phyloP scores from a whole-genome alignment of 2,113 vertebrate species.

The Carettochelys insculpta region DNA sequence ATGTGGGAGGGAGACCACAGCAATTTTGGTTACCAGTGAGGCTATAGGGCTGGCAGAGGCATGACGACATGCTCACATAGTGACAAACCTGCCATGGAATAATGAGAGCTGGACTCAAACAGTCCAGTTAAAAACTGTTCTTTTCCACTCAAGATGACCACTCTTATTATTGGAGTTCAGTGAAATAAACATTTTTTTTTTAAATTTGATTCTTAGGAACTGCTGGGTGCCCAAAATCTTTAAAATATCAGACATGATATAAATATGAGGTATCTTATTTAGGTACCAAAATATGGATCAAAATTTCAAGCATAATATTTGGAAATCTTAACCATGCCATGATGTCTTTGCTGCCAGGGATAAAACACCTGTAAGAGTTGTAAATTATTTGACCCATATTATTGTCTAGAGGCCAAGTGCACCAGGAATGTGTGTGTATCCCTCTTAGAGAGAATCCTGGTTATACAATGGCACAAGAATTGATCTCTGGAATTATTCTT shows the following conservation, averaged over 20 bases:
- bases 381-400: not conserved
- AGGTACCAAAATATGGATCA: not conserved
- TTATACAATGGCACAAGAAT: not conserved
- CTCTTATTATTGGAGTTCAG: not conserved
- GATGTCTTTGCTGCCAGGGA: not conserved
- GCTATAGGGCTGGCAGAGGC: not conserved
- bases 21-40: not conserved
- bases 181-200: too few relatives aligned
- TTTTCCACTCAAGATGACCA: not conserved
- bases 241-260: too few relatives aligned
- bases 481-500: not conserved
- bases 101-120: not conserved
- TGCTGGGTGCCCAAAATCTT: not conserved
- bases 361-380: not conserved
- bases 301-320: not conserved
- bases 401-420: not conserved
- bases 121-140: not conserved
- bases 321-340: not conserved
- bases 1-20: not conserved
- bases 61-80: not conserved
- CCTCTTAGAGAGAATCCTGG: not conserved
- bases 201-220: not conserved
- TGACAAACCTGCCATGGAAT: rapidly evolving
- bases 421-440: not conserved
- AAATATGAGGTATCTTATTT: not conserved